Conservation (phyloP, 2,888 invertebrate species). For the Hemithea aestivaria region DNA sequence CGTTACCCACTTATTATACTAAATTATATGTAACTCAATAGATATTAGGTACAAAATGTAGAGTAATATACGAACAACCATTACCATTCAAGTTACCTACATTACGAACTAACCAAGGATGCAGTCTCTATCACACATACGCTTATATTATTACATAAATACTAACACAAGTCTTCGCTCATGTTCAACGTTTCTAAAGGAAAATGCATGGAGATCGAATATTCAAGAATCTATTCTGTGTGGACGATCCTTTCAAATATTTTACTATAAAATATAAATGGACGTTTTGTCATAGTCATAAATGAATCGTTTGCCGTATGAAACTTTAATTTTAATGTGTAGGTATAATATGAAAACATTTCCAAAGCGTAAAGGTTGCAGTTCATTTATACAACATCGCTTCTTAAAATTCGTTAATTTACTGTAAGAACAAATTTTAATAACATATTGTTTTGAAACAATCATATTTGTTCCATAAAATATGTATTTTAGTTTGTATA, state of each 20-base stretch:
- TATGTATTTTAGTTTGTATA: too few species aligned
- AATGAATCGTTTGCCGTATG: conserved; percentile 2
- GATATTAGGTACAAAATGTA: conserved; percentile 5
- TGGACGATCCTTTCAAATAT: conserved; percentile 10
- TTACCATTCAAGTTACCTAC: conserved; percentile 3
- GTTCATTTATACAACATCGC: too few species aligned
- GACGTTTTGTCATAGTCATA: conserved; percentile 15
- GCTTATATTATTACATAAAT: conserved; percentile 41
- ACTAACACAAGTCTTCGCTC: conserved; percentile 42
- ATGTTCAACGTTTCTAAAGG: conserved; percentile 23
- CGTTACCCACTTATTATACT: too few species aligned
- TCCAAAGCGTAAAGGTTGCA: too few species aligned
- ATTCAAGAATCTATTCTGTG: conserved; percentile 5
- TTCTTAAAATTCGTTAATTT: not conserved
- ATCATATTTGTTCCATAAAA: too few species aligned
- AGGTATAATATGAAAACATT: too few species aligned
- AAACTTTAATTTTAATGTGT: too few species aligned
- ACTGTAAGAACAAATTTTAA: not conserved
- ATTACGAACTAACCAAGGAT: conserved; percentile 25
- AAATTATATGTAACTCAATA: too few species aligned
- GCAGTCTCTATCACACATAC: conserved; percentile 60
- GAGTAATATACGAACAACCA: conserved; percentile 1
- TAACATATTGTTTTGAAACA: too few species aligned
- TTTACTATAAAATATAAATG: conserved; percentile 23
- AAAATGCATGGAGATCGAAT: conserved; percentile 42